Evolutionary conservation across 2,113 vertebrate species (phyloP).

Genomic region (Gnathonemus longibarbis): DNA sequence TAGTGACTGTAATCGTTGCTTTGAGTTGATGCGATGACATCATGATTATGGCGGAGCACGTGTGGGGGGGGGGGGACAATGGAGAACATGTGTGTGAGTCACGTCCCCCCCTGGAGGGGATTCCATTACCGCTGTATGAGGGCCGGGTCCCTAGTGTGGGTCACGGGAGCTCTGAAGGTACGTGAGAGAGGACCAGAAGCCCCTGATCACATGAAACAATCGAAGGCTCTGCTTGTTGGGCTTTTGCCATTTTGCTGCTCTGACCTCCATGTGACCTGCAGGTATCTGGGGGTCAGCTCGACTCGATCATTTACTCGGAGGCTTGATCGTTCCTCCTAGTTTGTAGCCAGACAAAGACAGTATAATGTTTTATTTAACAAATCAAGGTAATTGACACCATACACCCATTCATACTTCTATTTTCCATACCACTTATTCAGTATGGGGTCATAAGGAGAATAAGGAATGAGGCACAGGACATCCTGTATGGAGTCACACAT

Average conservation of each 20-base stretch:
- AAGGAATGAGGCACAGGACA: not conserved
- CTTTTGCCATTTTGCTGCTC: not conserved
- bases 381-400: not conserved
- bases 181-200: not conserved
- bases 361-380: slow-evolving; percentile 3
- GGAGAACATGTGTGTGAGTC: slow-evolving; percentile 9
- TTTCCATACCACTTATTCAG: not conserved
- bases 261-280: not conserved
- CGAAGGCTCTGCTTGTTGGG: not conserved
- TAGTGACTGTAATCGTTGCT: not conserved
- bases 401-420: not conserved
- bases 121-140: not conserved
- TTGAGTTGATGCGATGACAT: slow-evolving; percentile 6
- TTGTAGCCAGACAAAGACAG: not conserved
- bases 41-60: not conserved
- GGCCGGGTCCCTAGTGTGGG: not conserved
- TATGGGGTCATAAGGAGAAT: not conserved
- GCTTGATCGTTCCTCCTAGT: not conserved
- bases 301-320: not conserved
- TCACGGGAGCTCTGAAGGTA: not conserved
- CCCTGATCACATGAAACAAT: not conserved
- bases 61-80: not conserved
- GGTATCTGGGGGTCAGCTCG: not conserved
- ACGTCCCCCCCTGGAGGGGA: not conserved
- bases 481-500: not conserved